Conservation (phyloP, 2,888 invertebrate genomes). For the Chrysolina oricalcia region DNA sequence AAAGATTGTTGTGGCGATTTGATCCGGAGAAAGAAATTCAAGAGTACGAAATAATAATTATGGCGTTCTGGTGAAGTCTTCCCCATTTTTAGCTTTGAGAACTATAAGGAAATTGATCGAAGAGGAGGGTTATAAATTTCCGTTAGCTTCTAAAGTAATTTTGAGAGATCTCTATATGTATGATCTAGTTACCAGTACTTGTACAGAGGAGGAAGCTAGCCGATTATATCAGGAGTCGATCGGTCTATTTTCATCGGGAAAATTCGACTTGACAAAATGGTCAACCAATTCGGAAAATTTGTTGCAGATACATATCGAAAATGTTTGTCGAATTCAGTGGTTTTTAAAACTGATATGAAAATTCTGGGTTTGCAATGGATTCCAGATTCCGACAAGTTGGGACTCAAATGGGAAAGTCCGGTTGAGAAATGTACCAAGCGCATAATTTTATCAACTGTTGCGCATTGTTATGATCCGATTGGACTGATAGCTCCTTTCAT, state of each 20-base stretch:
- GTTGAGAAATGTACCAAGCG: too few relatives aligned
- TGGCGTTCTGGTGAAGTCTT: constrained; percentile 32
- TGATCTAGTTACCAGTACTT: background rate
- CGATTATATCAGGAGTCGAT: constrained; percentile 26
- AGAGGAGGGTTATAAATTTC: background rate
- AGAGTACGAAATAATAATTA: too few relatives aligned
- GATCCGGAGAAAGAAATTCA: too few relatives aligned
- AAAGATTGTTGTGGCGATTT: too few relatives aligned
- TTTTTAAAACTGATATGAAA: too few relatives aligned
- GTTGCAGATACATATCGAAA: constrained; percentile 2
- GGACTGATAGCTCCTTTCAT: too few relatives aligned
- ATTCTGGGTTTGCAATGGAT: too few relatives aligned
- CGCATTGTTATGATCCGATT: too few relatives aligned
- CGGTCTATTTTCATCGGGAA: constrained; percentile 30
- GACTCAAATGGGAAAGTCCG: too few relatives aligned
- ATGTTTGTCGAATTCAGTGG: background rate
- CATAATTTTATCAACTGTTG: too few relatives aligned
- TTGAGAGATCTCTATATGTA: background rate
- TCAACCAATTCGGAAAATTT: constrained; percentile 17
- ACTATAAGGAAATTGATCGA: constrained; percentile 16
- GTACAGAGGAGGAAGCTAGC: constrained; percentile 2
- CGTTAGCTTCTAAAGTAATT: background rate
- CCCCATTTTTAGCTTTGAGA: constrained; percentile 34
- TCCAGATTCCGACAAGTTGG: too few relatives aligned
- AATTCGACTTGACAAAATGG: constrained; percentile 36